Evolutionary conservation across 1,140 invertebrate species (phyloP).

Genomic region (Mycetomoellerius zeteki): DNA sequence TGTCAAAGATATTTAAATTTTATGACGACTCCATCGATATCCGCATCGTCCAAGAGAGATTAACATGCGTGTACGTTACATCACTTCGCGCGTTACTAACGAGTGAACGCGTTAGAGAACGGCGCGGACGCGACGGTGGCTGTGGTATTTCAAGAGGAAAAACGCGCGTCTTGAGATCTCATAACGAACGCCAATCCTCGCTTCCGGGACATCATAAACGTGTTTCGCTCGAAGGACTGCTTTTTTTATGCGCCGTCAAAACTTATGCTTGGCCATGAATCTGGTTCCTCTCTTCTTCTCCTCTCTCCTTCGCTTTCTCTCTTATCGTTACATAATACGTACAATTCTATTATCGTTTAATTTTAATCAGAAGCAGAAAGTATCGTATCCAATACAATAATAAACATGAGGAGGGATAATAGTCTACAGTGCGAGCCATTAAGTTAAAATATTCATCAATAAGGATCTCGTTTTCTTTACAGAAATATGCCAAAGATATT

Average conservation of each 20-base stretch:
- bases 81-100: constrained; percentile 55
- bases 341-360: not conserved
- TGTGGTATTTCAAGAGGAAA: constrained; percentile 41
- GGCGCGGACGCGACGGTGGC: not conserved
- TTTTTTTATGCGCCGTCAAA: constrained; percentile 38
- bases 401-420: no score
- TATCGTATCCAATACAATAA: no score
- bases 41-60: not conserved
- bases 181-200: constrained; percentile 14
- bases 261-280: constrained; percentile 30
- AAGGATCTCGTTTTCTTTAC: no score
- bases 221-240: constrained; percentile 27
- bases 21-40: not conserved
- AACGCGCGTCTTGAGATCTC: constrained; percentile 12
- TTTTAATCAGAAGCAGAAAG: not conserved
- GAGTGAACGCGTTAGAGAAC: constrained; percentile 65
- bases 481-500: no score
- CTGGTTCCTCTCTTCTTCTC: not conserved
- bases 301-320: not conserved
- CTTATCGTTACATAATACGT: not conserved
- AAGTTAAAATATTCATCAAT: no score
- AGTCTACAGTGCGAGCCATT: no score
- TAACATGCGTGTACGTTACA: constrained; percentile 13
- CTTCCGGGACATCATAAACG: constrained; percentile 61
- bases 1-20: not conserved